phyloP scores from a whole-genome alignment of 2,797 vertebrate species.

The Luscinia luscinia region DNA sequence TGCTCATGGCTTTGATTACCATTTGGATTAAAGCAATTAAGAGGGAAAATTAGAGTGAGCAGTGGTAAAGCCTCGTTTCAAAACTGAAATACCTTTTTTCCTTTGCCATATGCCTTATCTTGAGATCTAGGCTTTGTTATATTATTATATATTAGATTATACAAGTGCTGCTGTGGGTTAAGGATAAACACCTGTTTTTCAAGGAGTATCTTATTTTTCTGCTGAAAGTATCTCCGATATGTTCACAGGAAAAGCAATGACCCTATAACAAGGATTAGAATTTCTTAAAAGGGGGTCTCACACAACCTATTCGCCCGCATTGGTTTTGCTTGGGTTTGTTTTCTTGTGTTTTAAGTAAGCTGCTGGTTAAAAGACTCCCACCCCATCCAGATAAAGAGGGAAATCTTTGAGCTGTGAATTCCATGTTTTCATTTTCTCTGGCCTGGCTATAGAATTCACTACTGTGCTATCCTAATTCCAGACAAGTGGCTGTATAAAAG shows the following conservation, averaged over 20 bases:
- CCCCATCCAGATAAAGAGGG: neutral
- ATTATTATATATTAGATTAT: too few species aligned
- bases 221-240: neutral
- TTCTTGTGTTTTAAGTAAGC: neutral
- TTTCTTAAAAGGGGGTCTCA: neutral
- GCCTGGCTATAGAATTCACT: neutral
- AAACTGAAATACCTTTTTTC: neutral
- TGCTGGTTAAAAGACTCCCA: neutral
- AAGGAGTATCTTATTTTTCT: neutral
- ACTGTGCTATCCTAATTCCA: neutral
- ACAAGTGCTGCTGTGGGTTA: neutral
- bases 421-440: neutral
- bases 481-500: neutral
- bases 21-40: conserved; percentile 1
- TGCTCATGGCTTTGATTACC: conserved; percentile 2
- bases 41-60: conserved; percentile 17
- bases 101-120: neutral
- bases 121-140: neutral
- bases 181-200: neutral
- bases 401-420: neutral
- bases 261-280: neutral
- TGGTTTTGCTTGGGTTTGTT: neutral
- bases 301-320: neutral
- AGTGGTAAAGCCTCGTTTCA: neutral
- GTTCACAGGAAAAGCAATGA: neutral